Evolutionary conservation across 2,113 vertebrate genomes (phyloP).

Genomic region (Oryzias woworae): DNA sequence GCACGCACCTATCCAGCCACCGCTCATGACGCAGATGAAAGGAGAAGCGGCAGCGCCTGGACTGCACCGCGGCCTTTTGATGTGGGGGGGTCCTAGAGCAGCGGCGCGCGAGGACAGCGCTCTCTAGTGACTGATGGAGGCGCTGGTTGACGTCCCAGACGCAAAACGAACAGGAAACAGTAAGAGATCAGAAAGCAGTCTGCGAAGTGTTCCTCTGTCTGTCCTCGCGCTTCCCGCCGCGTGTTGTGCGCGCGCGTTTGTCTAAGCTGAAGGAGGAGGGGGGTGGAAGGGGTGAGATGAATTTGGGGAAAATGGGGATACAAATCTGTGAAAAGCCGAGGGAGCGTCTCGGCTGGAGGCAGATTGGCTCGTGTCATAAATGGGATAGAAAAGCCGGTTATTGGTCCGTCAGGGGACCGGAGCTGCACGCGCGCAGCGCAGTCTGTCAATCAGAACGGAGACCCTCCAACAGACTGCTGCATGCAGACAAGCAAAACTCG

Average conservation of each 20-base stretch:
- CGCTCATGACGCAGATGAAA: constrained; percentile 13
- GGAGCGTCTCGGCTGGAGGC: constrained; percentile 76
- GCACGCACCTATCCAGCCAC: no score
- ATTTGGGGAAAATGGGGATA: constrained; percentile 78
- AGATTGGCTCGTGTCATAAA: constrained; percentile 79
- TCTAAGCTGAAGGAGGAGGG: constrained; percentile 12
- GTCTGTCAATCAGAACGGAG: constrained; percentile 82
- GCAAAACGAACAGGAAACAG: constrained; percentile 13
- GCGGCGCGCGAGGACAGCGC: constrained; percentile 47
- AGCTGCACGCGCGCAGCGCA: constrained; percentile 50
- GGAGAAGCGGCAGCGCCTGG: constrained; percentile 25
- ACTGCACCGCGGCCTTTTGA: neutral
- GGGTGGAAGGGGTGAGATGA: constrained; percentile 65
- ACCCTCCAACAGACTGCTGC: constrained; percentile 27
- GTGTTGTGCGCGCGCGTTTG: constrained; percentile 11
- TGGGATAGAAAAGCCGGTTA: constrained; percentile 68
- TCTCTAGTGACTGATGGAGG: constrained; percentile 57
- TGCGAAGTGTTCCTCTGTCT: constrained; percentile 26
- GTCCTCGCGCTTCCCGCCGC: constrained; percentile 53
- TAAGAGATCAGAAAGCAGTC: constrained; percentile 17
- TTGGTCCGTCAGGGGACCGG: constrained; percentile 65
- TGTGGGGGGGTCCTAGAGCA: neutral
- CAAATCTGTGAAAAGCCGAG: constrained; percentile 78
- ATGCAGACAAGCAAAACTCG: constrained; percentile 20
- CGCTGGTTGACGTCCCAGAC: neutral